phyloP scores from a whole-genome alignment of 2,113 vertebrate genomes.

The Heteronetta atricapilla region DNA sequence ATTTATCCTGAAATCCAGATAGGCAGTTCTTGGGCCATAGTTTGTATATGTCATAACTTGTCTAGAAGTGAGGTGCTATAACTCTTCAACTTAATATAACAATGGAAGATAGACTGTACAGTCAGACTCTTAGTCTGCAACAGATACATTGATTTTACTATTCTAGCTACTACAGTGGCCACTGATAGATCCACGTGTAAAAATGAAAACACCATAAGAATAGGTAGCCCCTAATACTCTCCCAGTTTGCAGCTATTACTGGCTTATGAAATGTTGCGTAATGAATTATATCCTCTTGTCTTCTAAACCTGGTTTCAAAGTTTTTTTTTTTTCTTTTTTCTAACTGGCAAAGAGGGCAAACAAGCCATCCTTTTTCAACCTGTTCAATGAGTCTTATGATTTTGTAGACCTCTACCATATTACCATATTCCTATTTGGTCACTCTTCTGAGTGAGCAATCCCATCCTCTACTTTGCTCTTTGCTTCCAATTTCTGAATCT shows the following conservation, averaged over 20 bases:
- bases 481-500: neutral
- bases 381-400: neutral
- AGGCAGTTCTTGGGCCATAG: neutral
- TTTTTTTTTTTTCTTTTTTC: conserved; percentile 18
- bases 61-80: neutral
- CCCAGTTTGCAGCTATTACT: neutral
- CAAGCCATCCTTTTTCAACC: neutral
- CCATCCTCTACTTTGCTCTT: neutral
- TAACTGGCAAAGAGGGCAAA: neutral
- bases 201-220: neutral
- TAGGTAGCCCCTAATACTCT: neutral
- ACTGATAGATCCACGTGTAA: neutral
- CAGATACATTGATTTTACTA: neutral
- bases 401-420: neutral
- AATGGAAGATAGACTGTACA: neutral
- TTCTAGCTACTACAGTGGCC: neutral
- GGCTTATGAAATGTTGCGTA: neutral
- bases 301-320: neutral
- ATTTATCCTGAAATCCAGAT: neutral
- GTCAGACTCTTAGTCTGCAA: neutral
- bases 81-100: neutral
- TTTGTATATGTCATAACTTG: neutral
- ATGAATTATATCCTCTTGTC: neutral
- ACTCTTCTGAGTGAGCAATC: neutral
- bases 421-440: neutral